Conservation (phyloP, 2,113 vertebrate genomes). For the Ciconia stormi region DNA sequence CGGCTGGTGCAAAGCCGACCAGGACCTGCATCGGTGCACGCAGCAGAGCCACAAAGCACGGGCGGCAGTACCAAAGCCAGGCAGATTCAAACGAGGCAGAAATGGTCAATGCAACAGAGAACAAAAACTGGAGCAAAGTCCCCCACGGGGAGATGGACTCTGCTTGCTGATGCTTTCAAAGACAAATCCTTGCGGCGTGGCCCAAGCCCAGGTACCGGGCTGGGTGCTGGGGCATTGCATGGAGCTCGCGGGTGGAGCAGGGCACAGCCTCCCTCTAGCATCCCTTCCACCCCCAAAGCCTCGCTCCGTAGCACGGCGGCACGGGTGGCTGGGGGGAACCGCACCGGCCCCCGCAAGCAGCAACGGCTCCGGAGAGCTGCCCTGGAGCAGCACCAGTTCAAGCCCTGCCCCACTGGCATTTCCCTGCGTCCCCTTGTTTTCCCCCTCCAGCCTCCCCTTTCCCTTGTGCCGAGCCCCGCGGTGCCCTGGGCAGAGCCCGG, state of each 20-base stretch:
- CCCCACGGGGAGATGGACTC: fast-evolving
- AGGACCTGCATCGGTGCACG: neutral
- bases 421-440: neutral
- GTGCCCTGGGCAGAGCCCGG: neutral
- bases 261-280: neutral
- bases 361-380: neutral
- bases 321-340: neutral
- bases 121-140: neutral
- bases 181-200: neutral
- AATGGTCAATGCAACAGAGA: neutral
- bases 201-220: neutral
- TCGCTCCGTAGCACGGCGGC: neutral
- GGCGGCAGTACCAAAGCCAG: neutral
- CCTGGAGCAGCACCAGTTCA: neutral
- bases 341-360: too few species aligned
- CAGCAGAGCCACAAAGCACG: neutral
- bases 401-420: neutral
- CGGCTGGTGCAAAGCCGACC: neutral
- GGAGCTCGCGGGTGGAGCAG: neutral
- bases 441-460: neutral
- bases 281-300: neutral
- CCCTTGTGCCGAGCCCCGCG: neutral
- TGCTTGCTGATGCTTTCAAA: neutral
- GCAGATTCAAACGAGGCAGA: neutral
- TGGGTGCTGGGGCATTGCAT: neutral